Evolutionary conservation across 2,888 invertebrate genomes (phyloP), one percentile per base, ranked within the genome.

Genomic region (Ichneumoninae sp.): DNA sequence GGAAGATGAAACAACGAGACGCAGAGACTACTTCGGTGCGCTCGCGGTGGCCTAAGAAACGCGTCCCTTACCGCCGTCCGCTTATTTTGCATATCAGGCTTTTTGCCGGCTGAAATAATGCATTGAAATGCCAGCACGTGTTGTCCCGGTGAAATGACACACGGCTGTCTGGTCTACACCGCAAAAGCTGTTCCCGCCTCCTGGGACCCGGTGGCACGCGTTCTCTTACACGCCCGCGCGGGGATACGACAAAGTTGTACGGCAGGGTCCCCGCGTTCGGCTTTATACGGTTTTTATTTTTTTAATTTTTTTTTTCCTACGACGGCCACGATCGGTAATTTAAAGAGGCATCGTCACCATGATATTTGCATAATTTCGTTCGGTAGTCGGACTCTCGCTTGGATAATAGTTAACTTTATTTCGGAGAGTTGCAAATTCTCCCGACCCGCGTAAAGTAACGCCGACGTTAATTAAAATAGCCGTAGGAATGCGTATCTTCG

Each of bases 61-160:
- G 80, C 80, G 60, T 72, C 44, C 71, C 79, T 77, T 57, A 62
- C 65, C 54, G 47, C 85, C 62, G 82, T 86, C 76, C 72, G 86
- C 89, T 88, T 87, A 90, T 92, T 93, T 93, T 92, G 93, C 93
- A 92, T 93, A 93, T 92, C 92, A 88, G 91, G 88, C 90, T 92
- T 91, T 91, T 92, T 90, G 90, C 91, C 90, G 91, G 89, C 89
- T 92, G 91, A 92, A 93, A 93, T 93, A 93, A 92, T 91, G 92
- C 92, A 92, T 93, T 92, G 92, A 93, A 93, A 92, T 92, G 93
- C 92, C 92, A 84, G 81, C 84, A 92, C 91, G 89, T 89, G 92
- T 90, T 90, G 91, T 90, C 90, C 88, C 86, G 89, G 89, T 91
- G 91, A 92, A 92, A 93, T 92, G 93, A 93, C 93, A 93, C 92